Base-by-base conservation (phyloP, 30 jellyfish, hydroid and myxozoan species). In the Hydractinia symbiolongicarpus region DNA sequence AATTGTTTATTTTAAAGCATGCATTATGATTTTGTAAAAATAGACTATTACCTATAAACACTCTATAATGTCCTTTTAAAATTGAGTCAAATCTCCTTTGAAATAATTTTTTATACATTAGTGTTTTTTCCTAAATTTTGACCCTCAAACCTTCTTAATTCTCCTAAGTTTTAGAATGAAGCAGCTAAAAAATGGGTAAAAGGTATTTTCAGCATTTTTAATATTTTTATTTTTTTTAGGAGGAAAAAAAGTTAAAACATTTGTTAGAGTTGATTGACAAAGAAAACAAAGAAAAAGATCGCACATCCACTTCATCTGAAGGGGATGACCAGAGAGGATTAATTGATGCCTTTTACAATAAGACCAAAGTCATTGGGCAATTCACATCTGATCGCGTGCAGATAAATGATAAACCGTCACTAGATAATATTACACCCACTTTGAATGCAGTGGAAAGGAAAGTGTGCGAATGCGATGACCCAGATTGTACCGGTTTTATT, bases 241-340 rank as follows among this genome's bases (percentile, higher is more conserved):
- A 74, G 30, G 83, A 74, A 50, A 55, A 58, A 0, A 81, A 86
- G 14, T 72, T 84, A 8, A 86, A 88, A 64, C 84, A 88, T 17
- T 75, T 91, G 0, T 81, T 88, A 21, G 88, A 77, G 56, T 69
- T 81, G 50, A 84, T 79, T 4, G 92, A 81, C 67, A 84, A 66
- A 54, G 76, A 81, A 44, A 82, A 78, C 54, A 81, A 82, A 67
- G 72, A 81, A 76, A 88, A 88, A 56, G 76, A 69, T 56, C 72
- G 76, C 66, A 86, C 52, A 70, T 88, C 85, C 70, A 50, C 50
- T 20, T 40, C 14, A 9, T 50, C 13, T 50, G 17, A 49, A 50
- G 83, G 40, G 40, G 40, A 64, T n/a, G 52, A n/a, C 19, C 19
- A 64, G 74, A n/a, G 52, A n/a, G 74, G 74, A 64, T 74, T 74